phyloP scores from a whole-genome alignment of 92 coral and sea anemone species.

The Bergia sp. region DNA sequence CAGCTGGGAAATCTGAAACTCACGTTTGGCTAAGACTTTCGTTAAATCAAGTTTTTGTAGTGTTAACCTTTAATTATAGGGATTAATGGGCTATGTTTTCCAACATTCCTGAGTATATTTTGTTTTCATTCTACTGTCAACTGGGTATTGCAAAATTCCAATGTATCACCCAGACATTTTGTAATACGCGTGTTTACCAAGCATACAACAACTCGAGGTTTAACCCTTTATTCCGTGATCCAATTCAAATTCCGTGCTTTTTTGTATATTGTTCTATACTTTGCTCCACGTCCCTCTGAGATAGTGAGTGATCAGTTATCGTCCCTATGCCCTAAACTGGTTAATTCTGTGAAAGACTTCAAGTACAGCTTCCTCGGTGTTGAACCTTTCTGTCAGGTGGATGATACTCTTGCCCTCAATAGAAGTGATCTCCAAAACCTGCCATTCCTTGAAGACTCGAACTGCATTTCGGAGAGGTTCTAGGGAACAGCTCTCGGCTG shows the following conservation, averaged over 20 bases:
- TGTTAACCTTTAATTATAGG: too few relatives aligned
- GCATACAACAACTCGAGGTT: not conserved
- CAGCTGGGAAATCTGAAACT: too few relatives aligned
- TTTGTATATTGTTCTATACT: not conserved
- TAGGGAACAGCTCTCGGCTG: slow-evolving; percentile 91
- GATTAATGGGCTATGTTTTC: too few relatives aligned
- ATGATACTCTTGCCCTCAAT: slow-evolving; percentile 39
- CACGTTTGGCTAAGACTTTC: too few relatives aligned
- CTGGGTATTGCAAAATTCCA: not conserved
- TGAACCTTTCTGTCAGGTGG: slow-evolving; percentile 62
- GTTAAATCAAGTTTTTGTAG: too few relatives aligned
- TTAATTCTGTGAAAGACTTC: slow-evolving; percentile 67
- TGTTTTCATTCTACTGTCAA: not conserved
- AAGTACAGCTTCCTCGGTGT: slow-evolving; percentile 62
- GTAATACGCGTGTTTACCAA: not conserved
- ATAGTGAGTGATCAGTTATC: not conserved
- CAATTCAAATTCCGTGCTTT: not conserved
- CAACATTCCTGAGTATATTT: too few relatives aligned
- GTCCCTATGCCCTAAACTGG: slow-evolving; percentile 61
- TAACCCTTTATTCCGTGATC: not conserved
- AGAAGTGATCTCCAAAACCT: slow-evolving; percentile 51
- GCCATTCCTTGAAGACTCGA: slow-evolving; percentile 77
- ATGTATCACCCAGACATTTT: not conserved
- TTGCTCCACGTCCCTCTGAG: not conserved
- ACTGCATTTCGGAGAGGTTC: slow-evolving; percentile 85